Percentiles rank a stretch among this genome's conserved stretches.
These are phyloP conservation scores for Mus caroli DNA, from an alignment of 2,797 vertebrate genomes.

Conservation along the genomic window DNA sequence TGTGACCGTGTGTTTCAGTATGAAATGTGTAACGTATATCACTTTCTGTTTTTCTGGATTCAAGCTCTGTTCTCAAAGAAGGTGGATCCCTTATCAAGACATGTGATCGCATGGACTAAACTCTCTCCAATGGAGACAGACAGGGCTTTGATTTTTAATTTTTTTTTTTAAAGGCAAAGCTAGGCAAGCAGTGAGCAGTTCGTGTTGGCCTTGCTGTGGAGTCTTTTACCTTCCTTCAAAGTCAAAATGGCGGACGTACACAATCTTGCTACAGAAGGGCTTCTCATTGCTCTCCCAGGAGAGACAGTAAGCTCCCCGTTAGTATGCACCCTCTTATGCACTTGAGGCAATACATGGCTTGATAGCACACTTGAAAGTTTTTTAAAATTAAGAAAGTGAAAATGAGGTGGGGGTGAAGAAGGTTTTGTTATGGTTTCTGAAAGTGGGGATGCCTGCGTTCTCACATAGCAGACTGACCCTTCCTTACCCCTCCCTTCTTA, in stretches of 20 bases:
- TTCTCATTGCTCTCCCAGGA: not conserved
- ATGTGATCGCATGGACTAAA: not conserved
- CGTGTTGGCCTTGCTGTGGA: not conserved
- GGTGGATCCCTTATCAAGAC: not conserved
- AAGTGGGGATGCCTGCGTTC: not conserved
- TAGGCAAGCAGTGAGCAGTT: not conserved
- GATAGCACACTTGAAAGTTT: not conserved
- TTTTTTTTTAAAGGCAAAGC: not conserved
- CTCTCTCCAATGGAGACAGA: not conserved
- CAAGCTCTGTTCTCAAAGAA: slow-evolving; percentile 22
- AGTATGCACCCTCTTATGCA: not conserved
- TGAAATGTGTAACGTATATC: not conserved
- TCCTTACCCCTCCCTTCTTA: not conserved
- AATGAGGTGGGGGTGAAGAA: not conserved
- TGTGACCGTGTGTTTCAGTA: not conserved
- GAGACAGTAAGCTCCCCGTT: not conserved
- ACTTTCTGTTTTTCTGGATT: not conserved
- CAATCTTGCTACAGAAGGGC: not conserved
- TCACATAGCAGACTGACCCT: not conserved
- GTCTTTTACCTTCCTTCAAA: not conserved
- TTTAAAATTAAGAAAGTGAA: slow-evolving; percentile 44
- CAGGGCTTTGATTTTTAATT: not conserved
- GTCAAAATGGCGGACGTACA: slow-evolving; percentile 26
- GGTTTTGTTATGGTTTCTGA: not conserved
- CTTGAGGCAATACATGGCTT: not conserved